Conservation (phyloP, 1,140 invertebrate genomes). For the Diploscapter pachys region DNA sequence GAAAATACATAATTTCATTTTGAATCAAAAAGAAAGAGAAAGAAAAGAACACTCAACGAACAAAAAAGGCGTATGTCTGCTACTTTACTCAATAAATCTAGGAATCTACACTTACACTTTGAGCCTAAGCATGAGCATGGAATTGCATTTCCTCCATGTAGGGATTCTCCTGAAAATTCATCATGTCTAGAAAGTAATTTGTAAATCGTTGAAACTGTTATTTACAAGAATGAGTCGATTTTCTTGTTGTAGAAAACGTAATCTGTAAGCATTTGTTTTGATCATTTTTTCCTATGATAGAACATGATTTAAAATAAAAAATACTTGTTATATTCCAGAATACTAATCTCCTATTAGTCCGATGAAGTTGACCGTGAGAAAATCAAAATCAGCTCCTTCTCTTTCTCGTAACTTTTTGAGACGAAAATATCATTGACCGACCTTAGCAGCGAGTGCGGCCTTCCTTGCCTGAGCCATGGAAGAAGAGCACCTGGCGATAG, state of each 20-base stretch:
- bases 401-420: neutral
- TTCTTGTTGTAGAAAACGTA: too few relatives aligned
- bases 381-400: neutral
- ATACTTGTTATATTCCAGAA: neutral
- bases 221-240: too few relatives aligned
- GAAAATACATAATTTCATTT: too few relatives aligned
- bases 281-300: too few relatives aligned
- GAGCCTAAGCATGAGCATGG: constrained; percentile 16
- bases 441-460: constrained; percentile 29
- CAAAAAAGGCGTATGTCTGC: neutral
- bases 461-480: constrained; percentile 78
- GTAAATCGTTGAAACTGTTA: too few relatives aligned
- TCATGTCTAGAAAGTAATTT: too few relatives aligned
- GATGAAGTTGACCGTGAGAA: neutral
- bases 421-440: neutral
- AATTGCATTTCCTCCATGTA: constrained; percentile 9
- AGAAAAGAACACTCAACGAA: too few relatives aligned
- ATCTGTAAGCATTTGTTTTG: too few relatives aligned
- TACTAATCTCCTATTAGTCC: neutral
- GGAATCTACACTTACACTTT: constrained; percentile 13
- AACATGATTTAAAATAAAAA: too few relatives aligned
- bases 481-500: constrained; percentile 87
- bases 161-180: neutral
- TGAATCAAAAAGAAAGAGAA: too few relatives aligned
- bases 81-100: constrained; percentile 16